Percentiles rank a stretch among this genome's conserved stretches.
These are phyloP conservation scores for Mirza zaza DNA, from an alignment of 2,113 vertebrate species.

Conservation along the genomic window DNA sequence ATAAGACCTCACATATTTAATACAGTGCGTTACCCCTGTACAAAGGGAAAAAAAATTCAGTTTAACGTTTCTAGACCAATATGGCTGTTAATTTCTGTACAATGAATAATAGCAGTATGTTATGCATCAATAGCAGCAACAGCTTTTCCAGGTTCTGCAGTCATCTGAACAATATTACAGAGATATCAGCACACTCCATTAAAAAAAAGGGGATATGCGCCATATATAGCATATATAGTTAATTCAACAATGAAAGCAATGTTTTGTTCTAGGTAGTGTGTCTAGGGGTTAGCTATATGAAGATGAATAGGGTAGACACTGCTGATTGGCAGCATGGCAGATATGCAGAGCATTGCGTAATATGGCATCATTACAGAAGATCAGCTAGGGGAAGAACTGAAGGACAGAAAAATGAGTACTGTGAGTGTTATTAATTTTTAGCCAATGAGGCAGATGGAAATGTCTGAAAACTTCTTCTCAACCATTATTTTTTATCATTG, in stretches of 20 bases:
- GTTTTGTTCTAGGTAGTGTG: neutral
- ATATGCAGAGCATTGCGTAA: neutral
- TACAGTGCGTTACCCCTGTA: too few relatives aligned
- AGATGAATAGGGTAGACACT: neutral
- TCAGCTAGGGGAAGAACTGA: neutral
- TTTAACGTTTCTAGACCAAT: conserved; percentile 90
- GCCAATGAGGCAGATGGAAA: neutral
- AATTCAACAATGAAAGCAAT: neutral
- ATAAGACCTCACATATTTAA: too few relatives aligned
- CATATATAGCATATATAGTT: neutral
- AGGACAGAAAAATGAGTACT: neutral
- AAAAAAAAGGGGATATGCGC: too few relatives aligned
- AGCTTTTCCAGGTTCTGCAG: too few relatives aligned
- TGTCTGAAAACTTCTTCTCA: neutral
- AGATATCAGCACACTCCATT: too few relatives aligned
- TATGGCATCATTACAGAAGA: neutral
- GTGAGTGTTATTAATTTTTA: neutral
- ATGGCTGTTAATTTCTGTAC: conserved; percentile 92
- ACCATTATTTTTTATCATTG: neutral
- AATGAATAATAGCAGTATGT: too few relatives aligned
- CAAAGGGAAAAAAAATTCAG: conserved; percentile 84
- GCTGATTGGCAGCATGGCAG: neutral
- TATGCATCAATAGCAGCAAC: too few relatives aligned
- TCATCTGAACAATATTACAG: too few relatives aligned
- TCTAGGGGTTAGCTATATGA: neutral